Evolutionary conservation across 2,888 invertebrate species (phyloP).

Genomic region (Drosophila longiperda): DNA sequence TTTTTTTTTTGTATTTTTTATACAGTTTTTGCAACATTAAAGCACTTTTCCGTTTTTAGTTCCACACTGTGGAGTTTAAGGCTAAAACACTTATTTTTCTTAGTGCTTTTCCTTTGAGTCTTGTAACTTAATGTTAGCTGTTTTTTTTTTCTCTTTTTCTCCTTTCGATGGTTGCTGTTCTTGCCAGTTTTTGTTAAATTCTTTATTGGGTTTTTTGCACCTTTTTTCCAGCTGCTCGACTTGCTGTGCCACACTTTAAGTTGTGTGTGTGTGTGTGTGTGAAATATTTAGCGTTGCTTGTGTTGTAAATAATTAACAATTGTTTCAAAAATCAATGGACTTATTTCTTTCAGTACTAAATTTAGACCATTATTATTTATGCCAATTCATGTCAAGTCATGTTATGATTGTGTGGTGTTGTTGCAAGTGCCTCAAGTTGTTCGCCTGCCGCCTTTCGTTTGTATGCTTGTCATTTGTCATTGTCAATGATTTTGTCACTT

Average conservation of each 20-base stretch:
- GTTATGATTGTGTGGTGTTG: background rate
- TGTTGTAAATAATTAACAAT: background rate
- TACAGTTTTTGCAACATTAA: background rate
- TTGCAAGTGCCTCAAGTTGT: background rate
- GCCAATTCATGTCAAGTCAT: background rate
- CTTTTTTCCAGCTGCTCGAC: background rate
- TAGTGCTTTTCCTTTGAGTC: background rate
- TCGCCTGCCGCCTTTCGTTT: background rate
- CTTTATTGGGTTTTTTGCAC: background rate
- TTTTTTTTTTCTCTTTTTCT: background rate
- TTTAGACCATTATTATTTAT: background rate
- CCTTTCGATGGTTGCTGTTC: background rate
- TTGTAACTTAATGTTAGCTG: background rate
- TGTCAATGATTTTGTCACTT: conserved; percentile 24
- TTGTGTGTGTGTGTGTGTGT: background rate
- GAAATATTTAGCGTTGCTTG: background rate
- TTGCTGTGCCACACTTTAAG: background rate
- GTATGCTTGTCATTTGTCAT: conserved; percentile 5
- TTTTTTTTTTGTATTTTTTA: background rate
- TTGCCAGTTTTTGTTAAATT: background rate
- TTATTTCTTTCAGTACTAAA: background rate
- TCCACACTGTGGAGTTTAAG: no score
- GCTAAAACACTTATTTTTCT: background rate
- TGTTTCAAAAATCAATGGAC: background rate
- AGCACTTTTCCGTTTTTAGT: background rate